Evolutionary conservation across 37 sponge, comb jelly and placozoan genomes (phyloP).

Genomic region (Hexactinellida sp.): DNA sequence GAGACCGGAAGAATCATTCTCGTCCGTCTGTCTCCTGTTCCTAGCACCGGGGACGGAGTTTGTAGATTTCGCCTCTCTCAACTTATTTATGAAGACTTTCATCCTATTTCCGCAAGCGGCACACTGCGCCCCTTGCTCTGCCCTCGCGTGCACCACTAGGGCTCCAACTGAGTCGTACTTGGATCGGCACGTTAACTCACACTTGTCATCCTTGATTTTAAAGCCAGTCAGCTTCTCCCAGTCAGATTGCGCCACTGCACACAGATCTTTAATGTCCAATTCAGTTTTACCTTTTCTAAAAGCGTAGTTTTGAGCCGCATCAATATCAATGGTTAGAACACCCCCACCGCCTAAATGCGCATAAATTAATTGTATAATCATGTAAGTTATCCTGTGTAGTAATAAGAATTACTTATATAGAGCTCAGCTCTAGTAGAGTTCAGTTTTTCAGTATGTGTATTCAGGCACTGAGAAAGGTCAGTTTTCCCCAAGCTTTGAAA

Average conservation of each 20-base stretch:
- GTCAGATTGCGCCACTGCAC: neutral
- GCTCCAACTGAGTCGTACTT: neutral
- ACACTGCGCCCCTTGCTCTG: neutral
- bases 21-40: neutral
- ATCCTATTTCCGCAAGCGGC: neutral
- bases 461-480: too few species aligned
- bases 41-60: neutral
- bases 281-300: neutral
- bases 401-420: too few species aligned
- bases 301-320: neutral
- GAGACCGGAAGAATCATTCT: neutral
- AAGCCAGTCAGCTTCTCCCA: neutral
- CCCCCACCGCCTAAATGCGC: neutral
- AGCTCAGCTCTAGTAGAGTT: too few species aligned
- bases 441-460: too few species aligned
- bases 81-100: neutral
- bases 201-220: neutral
- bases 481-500: too few species aligned
- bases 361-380: too few species aligned
- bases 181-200: neutral
- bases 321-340: neutral
- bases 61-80: neutral
- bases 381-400: too few species aligned
- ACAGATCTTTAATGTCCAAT: neutral
- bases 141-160: neutral